These are phyloP conservation scores for Bellardia pandia DNA, from an alignment of 2,888 invertebrate species.

Conservation along the genomic window DNA sequence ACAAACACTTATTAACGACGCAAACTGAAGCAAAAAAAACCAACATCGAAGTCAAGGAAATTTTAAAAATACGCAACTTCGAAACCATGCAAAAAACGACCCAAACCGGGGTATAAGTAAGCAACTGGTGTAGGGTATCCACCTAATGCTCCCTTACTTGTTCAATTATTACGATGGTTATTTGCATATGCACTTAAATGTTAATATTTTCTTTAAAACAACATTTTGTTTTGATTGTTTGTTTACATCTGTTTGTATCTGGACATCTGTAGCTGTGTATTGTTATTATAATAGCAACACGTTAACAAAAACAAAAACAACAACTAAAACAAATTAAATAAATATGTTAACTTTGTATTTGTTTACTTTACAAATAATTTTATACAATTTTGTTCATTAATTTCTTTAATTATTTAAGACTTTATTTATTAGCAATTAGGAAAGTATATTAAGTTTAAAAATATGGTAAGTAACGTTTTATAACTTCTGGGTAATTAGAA, in stretches of 20 bases:
- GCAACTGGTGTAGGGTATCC: too few relatives aligned
- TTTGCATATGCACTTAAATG: slow-evolving; percentile 43
- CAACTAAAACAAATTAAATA: neutral
- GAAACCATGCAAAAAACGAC: too few relatives aligned
- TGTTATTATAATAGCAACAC: neutral
- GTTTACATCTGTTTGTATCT: neutral
- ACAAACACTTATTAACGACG: too few relatives aligned
- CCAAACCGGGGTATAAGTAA: too few relatives aligned
- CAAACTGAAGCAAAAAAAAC: too few relatives aligned
- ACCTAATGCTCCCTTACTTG: too few relatives aligned
- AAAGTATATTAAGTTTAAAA: neutral
- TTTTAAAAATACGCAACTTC: too few relatives aligned
- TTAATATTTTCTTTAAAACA: slow-evolving; percentile 9
- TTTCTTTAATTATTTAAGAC: neutral
- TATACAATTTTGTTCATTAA: neutral
- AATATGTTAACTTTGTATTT: neutral
- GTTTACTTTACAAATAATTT: neutral
- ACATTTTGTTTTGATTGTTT: neutral
- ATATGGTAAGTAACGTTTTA: neutral
- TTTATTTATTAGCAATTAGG: neutral
- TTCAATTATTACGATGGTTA: neutral
- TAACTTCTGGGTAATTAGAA: too few relatives aligned
- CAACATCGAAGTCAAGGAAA: too few relatives aligned
- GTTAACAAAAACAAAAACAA: neutral
- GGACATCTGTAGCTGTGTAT: neutral